Conservation (phyloP, 2,113 vertebrate species). For the Channa argus region DNA sequence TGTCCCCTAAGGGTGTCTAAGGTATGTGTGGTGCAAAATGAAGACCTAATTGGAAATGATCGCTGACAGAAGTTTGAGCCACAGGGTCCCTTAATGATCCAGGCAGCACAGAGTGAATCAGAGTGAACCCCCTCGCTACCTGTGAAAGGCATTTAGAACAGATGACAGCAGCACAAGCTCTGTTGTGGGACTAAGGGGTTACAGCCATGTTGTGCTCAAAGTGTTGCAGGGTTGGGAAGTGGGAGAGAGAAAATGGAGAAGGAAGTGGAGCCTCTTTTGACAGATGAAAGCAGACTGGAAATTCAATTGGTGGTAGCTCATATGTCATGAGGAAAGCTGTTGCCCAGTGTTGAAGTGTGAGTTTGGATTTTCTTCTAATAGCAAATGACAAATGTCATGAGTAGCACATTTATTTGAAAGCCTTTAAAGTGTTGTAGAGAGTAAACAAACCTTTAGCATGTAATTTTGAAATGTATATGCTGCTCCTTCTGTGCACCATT, state of each 20-base stretch:
- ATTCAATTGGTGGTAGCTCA: slow-evolving; percentile 10
- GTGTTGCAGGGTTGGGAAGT: slow-evolving; percentile 15
- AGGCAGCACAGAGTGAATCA: slow-evolving; percentile 54
- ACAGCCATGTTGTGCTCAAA: slow-evolving; percentile 44
- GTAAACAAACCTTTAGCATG: too few species aligned
- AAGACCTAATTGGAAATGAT: slow-evolving; percentile 80
- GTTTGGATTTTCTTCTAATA: not conserved
- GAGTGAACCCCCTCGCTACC: slow-evolving; percentile 23
- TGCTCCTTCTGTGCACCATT: too few species aligned
- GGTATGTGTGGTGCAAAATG: slow-evolving; percentile 62
- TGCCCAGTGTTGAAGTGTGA: slow-evolving; percentile 9
- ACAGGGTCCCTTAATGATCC: slow-evolving; percentile 72
- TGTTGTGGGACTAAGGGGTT: slow-evolving; percentile 50
- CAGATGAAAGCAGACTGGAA: slow-evolving; percentile 52
- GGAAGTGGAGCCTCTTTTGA: slow-evolving; percentile 31
- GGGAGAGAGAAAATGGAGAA: not conserved
- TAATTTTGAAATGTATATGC: not conserved
- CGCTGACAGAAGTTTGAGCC: slow-evolving; percentile 69
- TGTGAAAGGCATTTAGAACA: slow-evolving; percentile 57
- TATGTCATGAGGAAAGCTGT: slow-evolving; percentile 17
- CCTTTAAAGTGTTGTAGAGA: not conserved
- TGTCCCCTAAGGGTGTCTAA: slow-evolving; percentile 44
- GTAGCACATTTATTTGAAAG: not conserved
- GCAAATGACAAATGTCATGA: not conserved
- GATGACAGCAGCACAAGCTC: slow-evolving; percentile 62